phyloP scores from a whole-genome alignment of 1,140 invertebrate species.

The Odontomachus brunneus region DNA sequence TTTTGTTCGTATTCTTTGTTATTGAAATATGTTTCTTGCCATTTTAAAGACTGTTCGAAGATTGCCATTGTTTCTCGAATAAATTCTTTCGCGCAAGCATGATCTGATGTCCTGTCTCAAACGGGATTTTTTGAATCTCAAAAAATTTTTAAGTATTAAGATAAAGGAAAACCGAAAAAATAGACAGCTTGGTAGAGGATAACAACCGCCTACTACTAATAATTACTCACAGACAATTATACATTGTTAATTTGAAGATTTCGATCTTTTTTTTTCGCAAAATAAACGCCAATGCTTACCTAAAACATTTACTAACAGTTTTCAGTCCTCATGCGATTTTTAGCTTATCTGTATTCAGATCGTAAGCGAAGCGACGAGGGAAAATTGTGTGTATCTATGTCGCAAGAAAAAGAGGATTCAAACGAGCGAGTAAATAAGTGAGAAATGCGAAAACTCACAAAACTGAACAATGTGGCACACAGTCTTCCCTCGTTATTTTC shows the following conservation, averaged over 20 bases:
- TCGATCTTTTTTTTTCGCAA: constrained; percentile 78
- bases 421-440: background rate
- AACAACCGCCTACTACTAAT: constrained; percentile 64
- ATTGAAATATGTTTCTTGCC: too few relatives aligned
- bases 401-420: background rate
- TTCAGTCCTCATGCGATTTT: constrained; percentile 63
- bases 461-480: background rate
- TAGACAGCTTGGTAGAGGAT: constrained; percentile 79
- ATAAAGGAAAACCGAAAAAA: background rate
- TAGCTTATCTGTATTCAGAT: constrained; percentile 48
- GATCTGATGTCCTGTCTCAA: background rate
- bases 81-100: constrained; percentile 12
- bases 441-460: background rate
- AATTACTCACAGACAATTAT: constrained; percentile 74
- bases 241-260: constrained; percentile 81
- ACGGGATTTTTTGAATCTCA: background rate
- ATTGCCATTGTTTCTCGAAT: background rate
- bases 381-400: constrained; percentile 25
- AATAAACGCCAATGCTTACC: constrained; percentile 83
- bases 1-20: constrained; percentile 1
- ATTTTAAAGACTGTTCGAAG: too few relatives aligned
- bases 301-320: constrained; percentile 82
- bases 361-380: background rate
- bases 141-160: too few relatives aligned
- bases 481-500: constrained; percentile 10